Evolutionary conservation across 2,113 vertebrate genomes (phyloP).

Genomic region (Mustelus asterias): DNA sequence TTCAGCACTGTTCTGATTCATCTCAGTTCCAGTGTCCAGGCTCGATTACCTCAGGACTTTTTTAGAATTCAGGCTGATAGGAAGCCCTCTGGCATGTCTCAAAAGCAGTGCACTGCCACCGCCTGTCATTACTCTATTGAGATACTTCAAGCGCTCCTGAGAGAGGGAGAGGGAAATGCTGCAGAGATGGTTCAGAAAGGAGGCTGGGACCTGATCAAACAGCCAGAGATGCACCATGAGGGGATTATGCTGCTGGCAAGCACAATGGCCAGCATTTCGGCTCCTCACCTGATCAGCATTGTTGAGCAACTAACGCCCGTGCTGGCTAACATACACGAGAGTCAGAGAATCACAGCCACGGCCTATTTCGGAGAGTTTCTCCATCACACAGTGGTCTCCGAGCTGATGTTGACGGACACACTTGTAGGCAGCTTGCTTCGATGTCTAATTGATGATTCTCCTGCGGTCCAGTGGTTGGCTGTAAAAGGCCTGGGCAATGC

Average conservation of each 20-base stretch:
- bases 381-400: neutral
- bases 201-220: neutral
- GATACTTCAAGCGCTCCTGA: neutral
- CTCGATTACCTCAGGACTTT: constrained; percentile 61
- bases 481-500: constrained; percentile 1
- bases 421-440: neutral
- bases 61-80: neutral
- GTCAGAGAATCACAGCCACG: neutral
- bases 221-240: neutral
- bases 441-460: neutral
- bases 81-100: neutral
- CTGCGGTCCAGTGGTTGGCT: constrained; percentile 13
- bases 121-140: neutral
- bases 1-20: constrained; percentile 72
- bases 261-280: neutral
- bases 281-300: neutral
- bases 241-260: neutral
- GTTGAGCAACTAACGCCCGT: neutral
- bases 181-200: neutral
- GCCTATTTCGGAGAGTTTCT: constrained; percentile 1
- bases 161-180: neutral
- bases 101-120: neutral
- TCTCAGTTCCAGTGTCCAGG: constrained; percentile 71
- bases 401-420: neutral
- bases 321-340: neutral